Conservation (phyloP, 2,888 invertebrate genomes). For the Euzetes globulus region DNA sequence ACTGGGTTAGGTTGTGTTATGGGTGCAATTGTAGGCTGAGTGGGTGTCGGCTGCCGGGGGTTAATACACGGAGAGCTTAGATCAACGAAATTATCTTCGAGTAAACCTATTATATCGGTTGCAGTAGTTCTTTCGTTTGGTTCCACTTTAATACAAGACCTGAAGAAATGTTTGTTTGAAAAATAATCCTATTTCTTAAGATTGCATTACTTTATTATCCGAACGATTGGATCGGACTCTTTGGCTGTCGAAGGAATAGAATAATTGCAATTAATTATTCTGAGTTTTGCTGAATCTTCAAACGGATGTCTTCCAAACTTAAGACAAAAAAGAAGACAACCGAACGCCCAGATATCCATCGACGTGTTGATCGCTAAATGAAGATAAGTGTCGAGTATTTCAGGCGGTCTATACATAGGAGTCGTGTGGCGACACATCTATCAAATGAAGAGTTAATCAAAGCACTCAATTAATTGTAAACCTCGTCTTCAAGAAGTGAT, state of each 20-base stretch:
- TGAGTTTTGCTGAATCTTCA: constrained; percentile 84
- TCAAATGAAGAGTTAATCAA: constrained; percentile 36
- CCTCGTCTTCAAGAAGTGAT: constrained; percentile 85
- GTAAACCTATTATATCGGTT: constrained; percentile 26
- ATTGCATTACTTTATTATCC: constrained; percentile 80
- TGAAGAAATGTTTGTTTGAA: background rate
- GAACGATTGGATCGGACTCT: constrained; percentile 74
- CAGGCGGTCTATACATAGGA: constrained; percentile 87
- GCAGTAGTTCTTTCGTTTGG: constrained; percentile 34
- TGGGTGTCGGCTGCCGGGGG: constrained; percentile 14
- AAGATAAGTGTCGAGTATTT: constrained; percentile 90
- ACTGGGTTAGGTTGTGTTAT: constrained; percentile 10
- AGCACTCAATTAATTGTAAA: constrained; percentile 47
- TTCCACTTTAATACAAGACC: constrained; percentile 33
- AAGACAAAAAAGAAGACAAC: constrained; percentile 84
- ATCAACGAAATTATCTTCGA: constrained; percentile 36
- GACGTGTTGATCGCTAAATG: constrained; percentile 84
- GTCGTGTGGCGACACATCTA: constrained; percentile 55
- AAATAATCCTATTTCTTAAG: too few relatives aligned
- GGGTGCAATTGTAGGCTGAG: background rate
- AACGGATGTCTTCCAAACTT: constrained; percentile 94
- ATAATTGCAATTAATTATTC: constrained; percentile 94
- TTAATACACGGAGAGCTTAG: constrained; percentile 35
- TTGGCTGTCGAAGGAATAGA: constrained; percentile 70
- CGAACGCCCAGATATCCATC: constrained; percentile 93